Conservation (phyloP, 2,113 vertebrate species). For the Bucco capensis region DNA sequence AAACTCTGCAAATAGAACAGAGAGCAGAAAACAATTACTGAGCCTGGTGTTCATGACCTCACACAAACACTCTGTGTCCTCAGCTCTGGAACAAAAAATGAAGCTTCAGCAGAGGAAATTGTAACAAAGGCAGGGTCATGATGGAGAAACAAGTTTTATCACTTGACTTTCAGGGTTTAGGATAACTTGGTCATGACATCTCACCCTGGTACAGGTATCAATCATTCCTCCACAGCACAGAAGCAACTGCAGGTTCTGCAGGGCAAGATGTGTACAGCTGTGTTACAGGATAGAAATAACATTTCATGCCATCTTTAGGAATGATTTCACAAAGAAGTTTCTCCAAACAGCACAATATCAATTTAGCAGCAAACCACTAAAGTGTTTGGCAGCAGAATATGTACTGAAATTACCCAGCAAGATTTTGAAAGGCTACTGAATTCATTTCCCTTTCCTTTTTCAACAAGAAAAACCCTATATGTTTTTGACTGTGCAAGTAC, state of each 20-base stretch:
- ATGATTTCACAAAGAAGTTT: not conserved
- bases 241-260: not conserved
- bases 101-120: not conserved
- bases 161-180: not conserved
- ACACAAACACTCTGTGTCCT: not conserved
- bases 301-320: not conserved
- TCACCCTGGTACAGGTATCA: not conserved
- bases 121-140: not conserved
- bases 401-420: not conserved
- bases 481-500: not conserved
- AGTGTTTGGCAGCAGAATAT: not conserved
- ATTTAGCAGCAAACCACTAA: not conserved
- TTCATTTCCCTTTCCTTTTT: not conserved
- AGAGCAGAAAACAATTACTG: not conserved
- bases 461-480: not conserved
- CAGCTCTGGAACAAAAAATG: not conserved
- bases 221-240: not conserved
- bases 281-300: not conserved
- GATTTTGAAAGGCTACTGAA: not conserved
- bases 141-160: not conserved
- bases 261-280: rapidly evolving
- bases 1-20: not conserved
- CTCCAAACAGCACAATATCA: not conserved
- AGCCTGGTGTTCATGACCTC: not conserved
- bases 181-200: not conserved